Evolutionary conservation across 2,888 invertebrate genomes (phyloP).

Genomic region (Amphimallon solstitiale): DNA sequence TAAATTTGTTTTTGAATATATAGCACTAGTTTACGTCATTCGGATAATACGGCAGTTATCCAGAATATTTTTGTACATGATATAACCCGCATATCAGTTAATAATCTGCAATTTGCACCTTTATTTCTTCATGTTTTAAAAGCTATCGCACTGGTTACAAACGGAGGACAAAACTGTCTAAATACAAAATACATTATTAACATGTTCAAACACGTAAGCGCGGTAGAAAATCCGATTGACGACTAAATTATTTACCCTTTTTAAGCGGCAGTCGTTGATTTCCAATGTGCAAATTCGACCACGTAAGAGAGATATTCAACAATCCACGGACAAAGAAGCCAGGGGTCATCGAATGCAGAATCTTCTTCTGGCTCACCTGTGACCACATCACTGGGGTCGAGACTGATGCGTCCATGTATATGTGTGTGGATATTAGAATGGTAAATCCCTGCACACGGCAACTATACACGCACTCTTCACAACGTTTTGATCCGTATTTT

Average conservation of each 20-base stretch:
- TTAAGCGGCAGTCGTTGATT: slow-evolving; percentile 12
- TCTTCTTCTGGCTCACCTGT: slow-evolving; percentile 47
- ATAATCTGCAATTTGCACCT: too few relatives aligned
- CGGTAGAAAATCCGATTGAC: slow-evolving; percentile 23
- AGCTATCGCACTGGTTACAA: background rate
- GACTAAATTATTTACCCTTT: slow-evolving; percentile 10
- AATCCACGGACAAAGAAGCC: slow-evolving; percentile 33
- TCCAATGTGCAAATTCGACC: slow-evolving; percentile 20
- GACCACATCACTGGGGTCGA: slow-evolving; percentile 42
- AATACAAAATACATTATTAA: slow-evolving; percentile 1
- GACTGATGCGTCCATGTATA: too few relatives aligned
- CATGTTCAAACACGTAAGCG: background rate
- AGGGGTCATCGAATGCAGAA: slow-evolving; percentile 44
- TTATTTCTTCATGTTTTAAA: background rate
- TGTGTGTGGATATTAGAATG: slow-evolving; percentile 36
- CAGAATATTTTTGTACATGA: too few relatives aligned
- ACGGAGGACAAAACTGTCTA: background rate
- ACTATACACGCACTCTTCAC: slow-evolving; percentile 7
- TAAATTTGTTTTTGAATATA: too few relatives aligned
- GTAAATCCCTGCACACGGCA: slow-evolving; percentile 28
- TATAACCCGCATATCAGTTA: too few relatives aligned
- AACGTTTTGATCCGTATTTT: slow-evolving; percentile 5
- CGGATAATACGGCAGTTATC: too few relatives aligned
- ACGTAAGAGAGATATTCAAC: slow-evolving; percentile 29
- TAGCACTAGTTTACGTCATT: too few relatives aligned